Conservation (phyloP, 1,140 invertebrate species). For the Belonocnema kinseyi region DNA sequence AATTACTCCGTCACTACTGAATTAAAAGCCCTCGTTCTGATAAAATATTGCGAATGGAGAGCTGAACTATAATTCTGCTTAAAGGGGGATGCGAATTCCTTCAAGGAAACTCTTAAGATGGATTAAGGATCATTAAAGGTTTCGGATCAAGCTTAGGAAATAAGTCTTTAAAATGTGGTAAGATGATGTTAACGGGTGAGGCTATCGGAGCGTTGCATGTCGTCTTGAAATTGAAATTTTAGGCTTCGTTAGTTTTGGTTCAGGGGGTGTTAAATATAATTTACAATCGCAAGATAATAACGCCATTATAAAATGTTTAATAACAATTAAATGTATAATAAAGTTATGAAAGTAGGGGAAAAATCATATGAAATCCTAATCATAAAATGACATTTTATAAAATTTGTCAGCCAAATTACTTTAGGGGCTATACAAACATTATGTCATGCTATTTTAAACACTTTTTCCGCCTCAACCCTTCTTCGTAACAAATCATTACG, state of each 20-base stretch:
- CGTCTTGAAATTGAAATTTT: not conserved
- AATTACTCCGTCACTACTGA: conserved; percentile 6
- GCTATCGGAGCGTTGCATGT: not conserved
- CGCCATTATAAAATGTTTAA: no score
- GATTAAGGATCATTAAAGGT: no score
- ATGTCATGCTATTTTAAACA: no score
- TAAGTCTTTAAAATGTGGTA: not conserved
- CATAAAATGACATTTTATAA: no score
- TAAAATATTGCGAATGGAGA: not conserved
- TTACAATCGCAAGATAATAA: not conserved
- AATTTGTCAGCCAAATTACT: no score
- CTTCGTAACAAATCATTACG: no score
- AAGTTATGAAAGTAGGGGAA: no score
- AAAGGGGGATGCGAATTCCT: not conserved
- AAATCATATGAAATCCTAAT: no score
- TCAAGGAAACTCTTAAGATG: no score
- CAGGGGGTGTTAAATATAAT: not conserved
- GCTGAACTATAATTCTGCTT: not conserved
- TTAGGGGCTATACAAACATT: no score
- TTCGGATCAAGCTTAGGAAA: not conserved
- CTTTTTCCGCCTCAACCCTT: no score
- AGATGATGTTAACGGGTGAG: not conserved
- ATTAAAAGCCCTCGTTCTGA: not conserved
- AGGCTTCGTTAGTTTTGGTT: not conserved
- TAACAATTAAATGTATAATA: no score